Percentiles rank a stretch among this genome's conserved stretches.
Evolutionary conservation across 2,113 vertebrate species (phyloP).

Genomic region (Esox niger): DNA sequence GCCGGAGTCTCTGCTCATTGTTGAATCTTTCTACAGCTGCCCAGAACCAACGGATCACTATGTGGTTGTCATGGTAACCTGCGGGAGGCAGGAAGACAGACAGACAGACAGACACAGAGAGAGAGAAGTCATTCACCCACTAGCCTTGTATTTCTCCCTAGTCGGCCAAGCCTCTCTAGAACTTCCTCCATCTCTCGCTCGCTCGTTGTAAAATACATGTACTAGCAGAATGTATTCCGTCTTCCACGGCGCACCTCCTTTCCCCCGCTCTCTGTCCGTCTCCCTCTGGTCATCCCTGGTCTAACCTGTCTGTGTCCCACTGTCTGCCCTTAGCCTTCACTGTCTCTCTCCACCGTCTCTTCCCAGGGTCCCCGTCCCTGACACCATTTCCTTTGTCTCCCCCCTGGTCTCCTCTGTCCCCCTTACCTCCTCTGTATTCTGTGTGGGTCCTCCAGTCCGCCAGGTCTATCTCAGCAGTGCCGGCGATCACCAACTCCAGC

Average conservation of each 20-base stretch:
- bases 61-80: slow-evolving; percentile 96
- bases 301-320: slow-evolving; percentile 13
- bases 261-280: not conserved
- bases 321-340: not conserved
- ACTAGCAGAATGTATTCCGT: too few species aligned
- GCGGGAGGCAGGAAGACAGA: slow-evolving; percentile 13
- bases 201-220: too few species aligned
- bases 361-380: not conserved
- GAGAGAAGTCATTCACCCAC: not conserved
- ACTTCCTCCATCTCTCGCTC: not conserved
- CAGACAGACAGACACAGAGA: not conserved
- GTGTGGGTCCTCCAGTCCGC: slow-evolving; percentile 93
- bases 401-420: too few species aligned
- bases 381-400: too few species aligned
- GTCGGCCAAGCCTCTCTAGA: not conserved
- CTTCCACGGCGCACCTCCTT: too few species aligned
- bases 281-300: slow-evolving; percentile 87
- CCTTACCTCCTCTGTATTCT: slow-evolving; percentile 93
- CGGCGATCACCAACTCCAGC: slow-evolving; percentile 91
- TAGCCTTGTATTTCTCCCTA: not conserved
- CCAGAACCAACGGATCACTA: slow-evolving; percentile 96
- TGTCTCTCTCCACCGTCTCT: not conserved
- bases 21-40: slow-evolving; percentile 93
- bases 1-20: slow-evolving; percentile 87
- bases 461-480: slow-evolving; percentile 91